phyloP scores from a whole-genome alignment of 2,113 vertebrate genomes.

The Piliocolobus tephrosceles region DNA sequence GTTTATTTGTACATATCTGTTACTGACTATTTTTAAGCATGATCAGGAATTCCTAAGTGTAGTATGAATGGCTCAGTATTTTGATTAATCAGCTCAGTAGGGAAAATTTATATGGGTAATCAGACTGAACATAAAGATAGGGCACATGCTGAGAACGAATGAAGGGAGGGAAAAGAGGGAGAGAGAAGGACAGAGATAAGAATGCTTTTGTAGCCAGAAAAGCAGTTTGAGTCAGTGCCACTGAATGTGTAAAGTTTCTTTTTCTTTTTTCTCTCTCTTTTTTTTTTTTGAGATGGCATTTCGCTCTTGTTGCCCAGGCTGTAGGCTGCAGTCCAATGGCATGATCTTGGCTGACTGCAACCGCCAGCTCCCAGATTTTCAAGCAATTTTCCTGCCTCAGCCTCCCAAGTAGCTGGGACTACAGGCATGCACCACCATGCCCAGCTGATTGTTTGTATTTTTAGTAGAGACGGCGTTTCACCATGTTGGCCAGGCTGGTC shows the following conservation, averaged over 20 bases:
- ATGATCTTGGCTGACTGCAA: too few relatives aligned
- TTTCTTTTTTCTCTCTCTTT: too few relatives aligned
- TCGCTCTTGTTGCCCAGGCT: too few relatives aligned
- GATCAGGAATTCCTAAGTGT: slow-evolving; percentile 45
- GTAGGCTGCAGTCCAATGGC: too few relatives aligned
- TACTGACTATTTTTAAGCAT: slow-evolving; percentile 48
- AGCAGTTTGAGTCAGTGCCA: not conserved
- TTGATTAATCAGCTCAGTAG: slow-evolving; percentile 72
- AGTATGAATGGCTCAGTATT: slow-evolving; percentile 58
- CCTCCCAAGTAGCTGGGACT: too few relatives aligned
- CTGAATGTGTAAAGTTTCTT: not conserved
- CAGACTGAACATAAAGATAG: slow-evolving; percentile 53
- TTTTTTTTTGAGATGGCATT: too few relatives aligned
- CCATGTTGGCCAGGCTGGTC: too few relatives aligned
- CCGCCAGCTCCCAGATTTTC: too few relatives aligned
- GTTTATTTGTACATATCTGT: slow-evolving; percentile 53
- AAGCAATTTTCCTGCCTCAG: too few relatives aligned
- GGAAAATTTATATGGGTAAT: slow-evolving; percentile 63
- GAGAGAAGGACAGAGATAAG: not conserved
- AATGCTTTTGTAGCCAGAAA: not conserved
- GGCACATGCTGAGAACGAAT: slow-evolving; percentile 22
- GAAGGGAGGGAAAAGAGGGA: not conserved
- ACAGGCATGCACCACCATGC: too few relatives aligned
- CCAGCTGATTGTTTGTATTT: too few relatives aligned
- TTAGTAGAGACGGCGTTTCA: too few relatives aligned